phyloP scores from a whole-genome alignment of 2,113 vertebrate genomes.

The Rhizomys pruinosus region DNA sequence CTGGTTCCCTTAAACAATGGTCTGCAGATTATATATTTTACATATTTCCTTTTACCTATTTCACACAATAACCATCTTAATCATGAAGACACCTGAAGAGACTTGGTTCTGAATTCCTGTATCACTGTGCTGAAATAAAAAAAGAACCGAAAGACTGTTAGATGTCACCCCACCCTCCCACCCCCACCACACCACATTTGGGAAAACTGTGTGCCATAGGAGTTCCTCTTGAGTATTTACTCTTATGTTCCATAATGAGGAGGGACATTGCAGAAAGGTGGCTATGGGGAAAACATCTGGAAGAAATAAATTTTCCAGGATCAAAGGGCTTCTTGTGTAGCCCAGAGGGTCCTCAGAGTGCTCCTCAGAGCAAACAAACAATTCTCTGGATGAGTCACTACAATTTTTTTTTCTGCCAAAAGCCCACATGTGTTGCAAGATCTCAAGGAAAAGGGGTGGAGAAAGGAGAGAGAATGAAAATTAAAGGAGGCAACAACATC shows the following conservation, averaged over 20 bases:
- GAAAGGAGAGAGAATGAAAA: constrained; percentile 67
- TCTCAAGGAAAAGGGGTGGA: constrained; percentile 79
- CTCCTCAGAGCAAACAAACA: constrained; percentile 82
- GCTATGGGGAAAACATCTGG: constrained; percentile 81
- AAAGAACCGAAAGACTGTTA: constrained; percentile 55
- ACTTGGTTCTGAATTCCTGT: constrained; percentile 10
- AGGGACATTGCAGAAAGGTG: constrained; percentile 77
- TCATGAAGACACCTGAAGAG: constrained; percentile 35
- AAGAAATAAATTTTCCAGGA: constrained; percentile 80
- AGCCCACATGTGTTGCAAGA: constrained; percentile 76
- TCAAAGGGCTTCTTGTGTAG: constrained; percentile 78
- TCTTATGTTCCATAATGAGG: constrained; percentile 68
- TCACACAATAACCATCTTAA: constrained; percentile 55
- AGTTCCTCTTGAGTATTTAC: constrained; percentile 53
- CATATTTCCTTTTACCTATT: constrained; percentile 13
- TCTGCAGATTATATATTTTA: constrained; percentile 39
- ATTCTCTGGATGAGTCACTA: constrained; percentile 79
- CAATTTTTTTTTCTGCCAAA: constrained; percentile 71
- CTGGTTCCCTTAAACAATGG: neutral
- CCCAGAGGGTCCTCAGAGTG: constrained; percentile 78
- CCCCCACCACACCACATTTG: constrained; percentile 58
- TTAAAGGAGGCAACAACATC: constrained; percentile 71
- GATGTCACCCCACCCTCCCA: constrained; percentile 59
- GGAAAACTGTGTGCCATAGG: constrained; percentile 8
- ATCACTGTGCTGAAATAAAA: constrained; percentile 59